These are phyloP conservation scores for Aphrophora alni DNA, from an alignment of 2,888 invertebrate species.

Conservation along the genomic window DNA sequence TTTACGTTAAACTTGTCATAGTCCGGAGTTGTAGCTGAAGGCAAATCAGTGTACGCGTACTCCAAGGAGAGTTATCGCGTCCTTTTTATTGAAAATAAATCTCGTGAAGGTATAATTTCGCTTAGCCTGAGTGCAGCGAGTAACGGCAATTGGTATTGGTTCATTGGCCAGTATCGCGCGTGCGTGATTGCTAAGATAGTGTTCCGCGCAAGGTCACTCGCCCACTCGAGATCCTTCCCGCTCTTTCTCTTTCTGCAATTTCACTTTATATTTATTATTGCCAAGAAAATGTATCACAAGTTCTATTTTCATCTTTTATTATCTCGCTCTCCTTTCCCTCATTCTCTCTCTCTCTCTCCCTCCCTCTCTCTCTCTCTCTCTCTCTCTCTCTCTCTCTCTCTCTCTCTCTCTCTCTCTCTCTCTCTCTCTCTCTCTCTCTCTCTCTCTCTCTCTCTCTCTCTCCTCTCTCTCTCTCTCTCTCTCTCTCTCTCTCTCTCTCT, in stretches of 20 bases:
- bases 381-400: neutral
- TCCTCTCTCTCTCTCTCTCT: no score
- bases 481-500: no score
- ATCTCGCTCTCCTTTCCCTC: neutral
- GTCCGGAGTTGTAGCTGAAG: neutral
- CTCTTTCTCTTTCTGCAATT: neutral
- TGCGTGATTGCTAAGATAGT: neutral
- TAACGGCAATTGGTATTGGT: neutral
- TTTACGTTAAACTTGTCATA: neutral
- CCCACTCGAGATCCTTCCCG: neutral
- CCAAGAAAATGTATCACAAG: neutral
- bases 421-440: no score
- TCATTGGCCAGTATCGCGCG: constrained; percentile 5
- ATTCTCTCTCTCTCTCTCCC: neutral
- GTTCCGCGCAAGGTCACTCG: neutral
- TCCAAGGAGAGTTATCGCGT: neutral
- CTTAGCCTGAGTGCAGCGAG: neutral
- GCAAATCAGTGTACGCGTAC: neutral
- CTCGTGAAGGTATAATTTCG: neutral
- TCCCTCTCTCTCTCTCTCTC: neutral
- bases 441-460: no score
- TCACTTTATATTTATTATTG: neutral
- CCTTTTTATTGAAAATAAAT: constrained; percentile 2
- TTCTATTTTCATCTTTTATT: neutral
- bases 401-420: no score